Evolutionary conservation across 2,888 invertebrate genomes (phyloP), one percentile per base, ranked within the genome.

Genomic region (Aporophyla nigra): DNA sequence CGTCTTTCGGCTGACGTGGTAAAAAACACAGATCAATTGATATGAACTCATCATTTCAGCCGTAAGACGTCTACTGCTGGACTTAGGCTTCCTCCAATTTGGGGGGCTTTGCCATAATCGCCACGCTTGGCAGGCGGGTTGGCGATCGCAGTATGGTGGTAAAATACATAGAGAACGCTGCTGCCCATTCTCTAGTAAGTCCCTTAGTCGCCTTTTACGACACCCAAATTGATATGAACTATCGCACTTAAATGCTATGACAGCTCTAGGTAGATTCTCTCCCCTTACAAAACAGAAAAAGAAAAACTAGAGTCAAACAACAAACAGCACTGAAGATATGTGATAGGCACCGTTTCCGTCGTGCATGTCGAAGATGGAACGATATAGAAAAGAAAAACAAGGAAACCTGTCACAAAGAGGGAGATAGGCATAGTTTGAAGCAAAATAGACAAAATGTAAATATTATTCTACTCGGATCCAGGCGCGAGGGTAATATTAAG

Each of bases 331-430:
- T 27, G 21, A 43, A 46, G 27, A 80, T 62, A 33, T 46, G 33
- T 33, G 19, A 76, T 21, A 59, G 21, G 21, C 49, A 27, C 1
- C 12, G 27, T 62, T 73, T 77, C 33, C 61, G 74, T 7, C 7
- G 40, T 16, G 12, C 54, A 76, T 49, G n/a, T 73, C 80, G n/a
- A 40, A 62, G 61, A 73, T 51, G 43, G 49, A 51, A 62, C 46
- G 21, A 49, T 61, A 46, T 9, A 33, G 19, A n/a, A 46, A 51
- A 46, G 21, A 62, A 54, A 54, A 80, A 73, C 40, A 77, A 80
- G 81, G 74, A 80, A 77, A 80, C 1, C 4, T 12, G 16, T 56
- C 49, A 46, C 54, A 49, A 27, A 72, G 27, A 73, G 2, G 2
- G 19, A n/a, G 40, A 72, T 19, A 54, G 21, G 33, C 12, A 53